Evolutionary conservation across 2,797 vertebrate genomes (phyloP), one percentile per base, ranked within the genome.

Genomic region (Scarus forsteni): DNA sequence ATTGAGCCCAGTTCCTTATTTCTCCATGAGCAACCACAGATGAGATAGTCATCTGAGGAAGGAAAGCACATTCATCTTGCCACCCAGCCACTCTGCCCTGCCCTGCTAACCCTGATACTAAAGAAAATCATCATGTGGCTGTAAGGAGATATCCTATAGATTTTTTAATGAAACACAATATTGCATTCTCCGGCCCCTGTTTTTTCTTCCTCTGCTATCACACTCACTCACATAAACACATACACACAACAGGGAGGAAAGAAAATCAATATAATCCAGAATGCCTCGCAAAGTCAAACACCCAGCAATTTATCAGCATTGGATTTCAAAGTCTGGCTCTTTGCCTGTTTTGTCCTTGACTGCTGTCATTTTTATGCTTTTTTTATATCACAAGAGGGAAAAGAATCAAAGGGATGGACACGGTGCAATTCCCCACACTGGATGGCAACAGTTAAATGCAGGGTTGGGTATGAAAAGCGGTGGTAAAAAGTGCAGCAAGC

Each of bases 111-210:
- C 73, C 75, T n/a, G 66, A 87, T 71, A 42, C 81, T 74, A 78
- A 91, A 89, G 86, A 91, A 91, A 92, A 91, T 78, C 73, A 89
- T 88, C 73, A 89, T 88, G 82, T 71, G 90, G 75, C 79, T 58
- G 85, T 92, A 92, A 94, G 83, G 83, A 92, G 90, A 94, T 92
- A 91, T 80, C 54, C 67, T 85, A 92, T 92, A 80, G 90, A 94
- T 92, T 93, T 92, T 90, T 88, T 89, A 91, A 91, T 87, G 88
- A 92, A 92, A 92, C 87, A 87, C 85, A 85, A 88, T 89, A 89
- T 87, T 83, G 73, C 80, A 60, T 87, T 88, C 72, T 83, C 73
- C 79, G 74, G 66, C 74, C 67, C 73, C 73, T 59, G 49, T n/a
- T 66, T 86, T 80, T 81, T 85, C 27, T 60, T 66, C 44, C 80